Evolutionary conservation across 2,797 vertebrate species (phyloP).

Genomic region (Notolabrus celidotus): DNA sequence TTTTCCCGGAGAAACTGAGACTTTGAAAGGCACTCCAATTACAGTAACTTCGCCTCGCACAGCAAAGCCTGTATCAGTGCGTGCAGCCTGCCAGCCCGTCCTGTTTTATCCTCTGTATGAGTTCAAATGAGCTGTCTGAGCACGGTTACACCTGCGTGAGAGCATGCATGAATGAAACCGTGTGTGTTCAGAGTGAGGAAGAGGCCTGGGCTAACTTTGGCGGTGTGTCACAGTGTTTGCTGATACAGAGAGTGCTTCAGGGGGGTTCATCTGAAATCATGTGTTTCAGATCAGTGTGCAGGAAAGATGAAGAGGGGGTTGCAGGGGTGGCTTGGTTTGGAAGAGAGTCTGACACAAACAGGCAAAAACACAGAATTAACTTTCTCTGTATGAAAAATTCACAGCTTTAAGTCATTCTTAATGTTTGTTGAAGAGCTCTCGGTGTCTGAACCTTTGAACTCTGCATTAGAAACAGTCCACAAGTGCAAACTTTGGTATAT

Average conservation of each 20-base stretch:
- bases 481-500: not conserved
- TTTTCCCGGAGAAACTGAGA: slow-evolving; percentile 41
- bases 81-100: slow-evolving; percentile 39
- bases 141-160: slow-evolving; percentile 13
- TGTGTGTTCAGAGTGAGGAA: slow-evolving; percentile 8
- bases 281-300: slow-evolving; percentile 8
- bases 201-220: slow-evolving; percentile 4
- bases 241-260: slow-evolving; percentile 14
- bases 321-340: not conserved
- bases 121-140: slow-evolving; percentile 31
- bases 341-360: not conserved
- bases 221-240: slow-evolving; percentile 1
- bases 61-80: slow-evolving; percentile 51
- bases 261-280: slow-evolving; percentile 6
- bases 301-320: not conserved
- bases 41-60: slow-evolving; percentile 48
- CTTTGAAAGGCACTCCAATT: slow-evolving; percentile 74
- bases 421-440: not conserved
- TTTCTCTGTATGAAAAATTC: not conserved
- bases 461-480: not conserved
- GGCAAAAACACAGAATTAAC: not conserved
- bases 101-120: slow-evolving; percentile 1
- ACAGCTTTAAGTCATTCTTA: not conserved
- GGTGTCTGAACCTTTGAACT: not conserved
- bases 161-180: slow-evolving; percentile 23